These are phyloP conservation scores for Ptychobarbus kaznakovi DNA, from an alignment of 2,797 vertebrate species.

Conservation along the genomic window DNA sequence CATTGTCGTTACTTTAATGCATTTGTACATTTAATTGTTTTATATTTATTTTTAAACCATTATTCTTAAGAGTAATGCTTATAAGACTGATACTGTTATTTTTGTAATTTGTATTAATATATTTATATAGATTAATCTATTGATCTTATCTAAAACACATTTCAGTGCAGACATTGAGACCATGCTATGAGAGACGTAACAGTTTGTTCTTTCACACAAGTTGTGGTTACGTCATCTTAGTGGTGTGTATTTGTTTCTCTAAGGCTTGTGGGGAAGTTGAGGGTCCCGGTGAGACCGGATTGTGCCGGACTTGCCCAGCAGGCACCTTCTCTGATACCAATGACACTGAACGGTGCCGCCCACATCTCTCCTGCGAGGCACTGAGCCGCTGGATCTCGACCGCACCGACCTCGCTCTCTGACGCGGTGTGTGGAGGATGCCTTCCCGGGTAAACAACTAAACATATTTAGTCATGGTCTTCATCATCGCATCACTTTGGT, in stretches of 20 bases:
- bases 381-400: conserved; percentile 70
- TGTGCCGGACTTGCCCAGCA: conserved; percentile 79
- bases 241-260: neutral
- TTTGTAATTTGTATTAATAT: neutral
- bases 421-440: conserved; percentile 85
- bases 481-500: neutral
- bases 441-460: conserved; percentile 79
- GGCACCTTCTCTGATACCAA: conserved; percentile 82
- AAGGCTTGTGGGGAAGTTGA: conserved; percentile 77
- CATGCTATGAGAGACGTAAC: neutral
- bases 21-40: neutral
- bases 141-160: neutral
- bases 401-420: conserved; percentile 71
- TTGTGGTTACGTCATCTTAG: conserved; percentile 8
- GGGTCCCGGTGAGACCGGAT: conserved; percentile 63
- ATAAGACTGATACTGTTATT: neutral
- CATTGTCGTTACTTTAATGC: neutral
- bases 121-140: neutral
- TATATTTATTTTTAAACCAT: neutral
- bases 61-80: neutral
- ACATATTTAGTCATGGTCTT: neutral
- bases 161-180: neutral
- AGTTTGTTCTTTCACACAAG: conserved; percentile 14
- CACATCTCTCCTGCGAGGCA: conserved; percentile 77
- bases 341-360: conserved; percentile 74